Evolutionary conservation across 2,888 invertebrate genomes (phyloP).

Genomic region (Agriotes lineatus): DNA sequence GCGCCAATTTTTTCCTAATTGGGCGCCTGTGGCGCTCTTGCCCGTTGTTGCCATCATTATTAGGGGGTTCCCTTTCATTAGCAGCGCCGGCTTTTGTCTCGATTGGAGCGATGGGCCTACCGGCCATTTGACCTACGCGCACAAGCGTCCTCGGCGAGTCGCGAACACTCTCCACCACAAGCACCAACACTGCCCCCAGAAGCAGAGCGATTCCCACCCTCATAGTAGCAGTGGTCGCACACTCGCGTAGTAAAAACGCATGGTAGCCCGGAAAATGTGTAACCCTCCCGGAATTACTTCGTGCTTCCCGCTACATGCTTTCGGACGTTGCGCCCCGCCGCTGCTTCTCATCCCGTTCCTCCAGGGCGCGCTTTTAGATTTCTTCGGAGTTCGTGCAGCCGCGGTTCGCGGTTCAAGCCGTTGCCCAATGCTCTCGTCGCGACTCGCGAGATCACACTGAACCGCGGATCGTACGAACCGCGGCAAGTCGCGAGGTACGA

Average conservation of each 20-base stretch:
- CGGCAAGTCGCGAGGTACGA: slow-evolving; percentile 44
- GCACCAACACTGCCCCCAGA: slow-evolving; percentile 34
- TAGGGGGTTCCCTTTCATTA: slow-evolving; percentile 19
- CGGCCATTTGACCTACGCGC: no score
- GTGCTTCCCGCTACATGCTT: neutral
- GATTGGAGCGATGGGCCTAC: no score
- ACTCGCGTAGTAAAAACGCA: slow-evolving; percentile 30
- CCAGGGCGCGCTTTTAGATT: neutral
- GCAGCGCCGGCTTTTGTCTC: slow-evolving; percentile 19
- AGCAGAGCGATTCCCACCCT: slow-evolving; percentile 32
- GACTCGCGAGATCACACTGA: slow-evolving; percentile 44
- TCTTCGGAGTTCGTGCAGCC: neutral
- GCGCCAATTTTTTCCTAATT: slow-evolving; percentile 37
- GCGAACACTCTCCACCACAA: slow-evolving; percentile 33
- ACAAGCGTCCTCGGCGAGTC: slow-evolving; percentile 22
- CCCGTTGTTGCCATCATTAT: slow-evolving; percentile 30
- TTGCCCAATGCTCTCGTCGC: slow-evolving; percentile 32
- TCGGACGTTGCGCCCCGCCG: no score
- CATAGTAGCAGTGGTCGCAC: slow-evolving; percentile 30
- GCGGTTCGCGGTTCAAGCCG: slow-evolving; percentile 16
- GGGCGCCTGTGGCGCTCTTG: slow-evolving; percentile 34
- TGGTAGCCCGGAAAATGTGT: slow-evolving; percentile 19
- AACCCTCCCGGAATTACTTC: slow-evolving; percentile 1
- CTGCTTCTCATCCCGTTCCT: neutral
- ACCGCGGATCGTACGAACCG: slow-evolving; percentile 40